Evolutionary conservation across 1,140 invertebrate genomes (phyloP).

Genomic region (Papilio glaucus): DNA sequence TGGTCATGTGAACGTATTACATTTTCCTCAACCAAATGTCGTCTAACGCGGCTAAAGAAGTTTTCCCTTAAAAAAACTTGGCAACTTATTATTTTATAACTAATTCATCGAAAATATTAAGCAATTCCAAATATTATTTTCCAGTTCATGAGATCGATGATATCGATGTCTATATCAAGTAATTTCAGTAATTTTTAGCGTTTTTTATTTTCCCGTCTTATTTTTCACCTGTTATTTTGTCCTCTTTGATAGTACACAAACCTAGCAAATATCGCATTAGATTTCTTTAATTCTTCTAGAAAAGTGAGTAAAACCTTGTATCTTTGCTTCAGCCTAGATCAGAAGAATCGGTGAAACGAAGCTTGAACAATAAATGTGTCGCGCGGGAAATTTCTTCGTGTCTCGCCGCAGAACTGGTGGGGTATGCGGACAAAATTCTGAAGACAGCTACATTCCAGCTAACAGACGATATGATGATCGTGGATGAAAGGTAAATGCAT

Average conservation of each 20-base stretch:
- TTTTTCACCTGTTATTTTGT: not conserved
- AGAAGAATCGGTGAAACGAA: conserved; percentile 88
- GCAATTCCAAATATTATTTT: too few relatives aligned
- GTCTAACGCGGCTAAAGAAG: too few relatives aligned
- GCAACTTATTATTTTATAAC: too few relatives aligned
- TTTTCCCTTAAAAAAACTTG: too few relatives aligned
- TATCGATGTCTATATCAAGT: too few relatives aligned
- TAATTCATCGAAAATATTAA: too few relatives aligned
- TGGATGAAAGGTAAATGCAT: conserved; percentile 86
- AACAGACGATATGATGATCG: conserved; percentile 90
- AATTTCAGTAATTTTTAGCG: too few relatives aligned
- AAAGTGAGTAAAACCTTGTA: not conserved
- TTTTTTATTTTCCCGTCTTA: not conserved
- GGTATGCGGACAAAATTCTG: conserved; percentile 91
- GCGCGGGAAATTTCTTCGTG: conserved; percentile 90
- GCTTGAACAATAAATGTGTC: conserved; percentile 89
- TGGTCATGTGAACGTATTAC: too few relatives aligned
- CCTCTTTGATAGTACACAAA: not conserved
- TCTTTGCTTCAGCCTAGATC: conserved; percentile 65
- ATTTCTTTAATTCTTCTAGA: not conserved
- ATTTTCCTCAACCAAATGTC: too few relatives aligned
- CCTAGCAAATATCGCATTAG: not conserved
- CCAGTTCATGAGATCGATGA: too few relatives aligned
- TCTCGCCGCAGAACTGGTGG: conserved; percentile 90
- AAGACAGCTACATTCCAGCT: conserved; percentile 90